Evolutionary conservation across 2,113 vertebrate species (phyloP).

Genomic region (Crotalus tigris): DNA sequence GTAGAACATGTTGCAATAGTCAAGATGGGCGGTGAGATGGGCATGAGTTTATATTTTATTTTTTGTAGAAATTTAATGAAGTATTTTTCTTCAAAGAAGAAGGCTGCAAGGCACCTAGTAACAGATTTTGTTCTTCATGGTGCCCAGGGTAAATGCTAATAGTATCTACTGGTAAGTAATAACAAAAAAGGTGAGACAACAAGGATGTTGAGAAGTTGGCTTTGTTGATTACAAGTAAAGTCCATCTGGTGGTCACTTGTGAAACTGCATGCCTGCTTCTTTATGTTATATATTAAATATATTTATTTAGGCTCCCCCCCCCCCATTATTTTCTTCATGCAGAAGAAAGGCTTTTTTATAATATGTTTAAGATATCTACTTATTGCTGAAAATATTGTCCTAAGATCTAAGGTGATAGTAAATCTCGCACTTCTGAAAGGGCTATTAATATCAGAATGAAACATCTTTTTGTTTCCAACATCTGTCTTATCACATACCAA

Average conservation of each 20-base stretch:
- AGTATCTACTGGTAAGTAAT: neutral
- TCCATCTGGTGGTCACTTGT: constrained; percentile 13
- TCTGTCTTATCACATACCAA: neutral
- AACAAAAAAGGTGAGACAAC: neutral
- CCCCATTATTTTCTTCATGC: neutral
- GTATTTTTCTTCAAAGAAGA: no score
- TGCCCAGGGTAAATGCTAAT: constrained; percentile 5
- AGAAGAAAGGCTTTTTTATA: neutral
- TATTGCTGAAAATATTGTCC: neutral
- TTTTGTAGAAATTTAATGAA: no score
- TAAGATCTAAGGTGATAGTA: rapidly evolving
- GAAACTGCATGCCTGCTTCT: neutral
- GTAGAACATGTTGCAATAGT: no score
- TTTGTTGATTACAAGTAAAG: constrained; percentile 3
- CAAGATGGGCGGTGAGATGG: no score
- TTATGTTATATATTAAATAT: rapidly evolving
- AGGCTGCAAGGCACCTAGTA: constrained; percentile 14
- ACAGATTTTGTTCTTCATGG: neutral
- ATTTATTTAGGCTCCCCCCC: neutral
- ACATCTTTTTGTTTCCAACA: neutral
- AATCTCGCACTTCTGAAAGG: neutral
- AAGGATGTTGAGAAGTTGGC: neutral
- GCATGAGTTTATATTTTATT: no score
- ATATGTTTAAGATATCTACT: neutral
- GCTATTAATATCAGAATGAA: neutral